Percentiles rank a stretch among this genome's conserved stretches.
These are phyloP conservation scores for Hypena proboscidalis DNA, from an alignment of 2,888 invertebrate species.

Conservation along the genomic window DNA sequence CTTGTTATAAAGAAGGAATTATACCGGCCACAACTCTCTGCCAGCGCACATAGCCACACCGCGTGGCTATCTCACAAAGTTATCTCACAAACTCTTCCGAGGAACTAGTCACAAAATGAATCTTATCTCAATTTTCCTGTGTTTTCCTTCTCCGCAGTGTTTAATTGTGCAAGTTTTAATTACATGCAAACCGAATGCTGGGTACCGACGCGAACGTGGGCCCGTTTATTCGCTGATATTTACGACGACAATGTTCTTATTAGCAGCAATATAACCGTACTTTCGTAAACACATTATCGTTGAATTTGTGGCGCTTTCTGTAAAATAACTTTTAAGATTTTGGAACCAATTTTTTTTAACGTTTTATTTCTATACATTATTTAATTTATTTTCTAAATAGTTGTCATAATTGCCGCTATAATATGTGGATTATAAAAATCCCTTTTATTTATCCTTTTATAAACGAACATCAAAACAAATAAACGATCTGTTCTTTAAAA, in stretches of 20 bases:
- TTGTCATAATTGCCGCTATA: too few relatives aligned
- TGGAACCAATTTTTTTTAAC: too few relatives aligned
- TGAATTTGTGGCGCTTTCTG: constrained; percentile 23
- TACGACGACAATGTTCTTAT: constrained; percentile 56
- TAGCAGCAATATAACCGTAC: constrained; percentile 43
- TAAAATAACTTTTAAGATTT: constrained; percentile 27
- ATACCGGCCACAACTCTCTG: constrained; percentile 43
- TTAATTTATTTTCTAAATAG: too few relatives aligned
- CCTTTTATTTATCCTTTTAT: too few relatives aligned
- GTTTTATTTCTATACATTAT: too few relatives aligned
- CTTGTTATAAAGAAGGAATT: constrained; percentile 40
- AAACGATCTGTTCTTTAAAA: too few relatives aligned
- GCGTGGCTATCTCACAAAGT: constrained; percentile 58
- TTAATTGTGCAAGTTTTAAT: constrained; percentile 81
- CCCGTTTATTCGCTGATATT: constrained; percentile 54
- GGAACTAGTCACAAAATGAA: constrained; percentile 76
- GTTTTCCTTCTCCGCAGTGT: constrained; percentile 71
- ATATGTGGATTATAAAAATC: too few relatives aligned
- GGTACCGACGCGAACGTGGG: constrained; percentile 52
- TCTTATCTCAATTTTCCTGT: constrained; percentile 77
- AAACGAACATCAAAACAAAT: too few relatives aligned
- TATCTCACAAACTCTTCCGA: constrained; percentile 58
- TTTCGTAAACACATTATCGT: constrained; percentile 28
- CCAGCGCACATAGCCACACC: constrained; percentile 42
- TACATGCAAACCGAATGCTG: constrained; percentile 71